Conservation (phyloP, 2,113 vertebrate genomes). For the Prionailurus viverrinus region DNA sequence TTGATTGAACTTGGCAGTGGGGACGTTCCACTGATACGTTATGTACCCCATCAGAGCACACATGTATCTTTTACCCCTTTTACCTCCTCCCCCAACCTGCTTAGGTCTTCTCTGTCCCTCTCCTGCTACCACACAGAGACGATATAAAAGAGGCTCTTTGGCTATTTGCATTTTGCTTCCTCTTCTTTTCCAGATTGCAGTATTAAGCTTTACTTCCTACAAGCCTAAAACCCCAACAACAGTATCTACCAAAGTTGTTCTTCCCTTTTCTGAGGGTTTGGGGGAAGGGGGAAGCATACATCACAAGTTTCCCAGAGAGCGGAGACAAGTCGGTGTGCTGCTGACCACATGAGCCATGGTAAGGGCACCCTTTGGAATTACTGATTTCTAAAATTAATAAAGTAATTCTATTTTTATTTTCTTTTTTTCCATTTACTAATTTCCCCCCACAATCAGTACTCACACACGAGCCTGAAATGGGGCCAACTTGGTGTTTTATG, state of each 20-base stretch:
- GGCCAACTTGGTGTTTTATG: conserved; percentile 67
- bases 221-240: conserved; percentile 17
- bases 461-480: conserved; percentile 68
- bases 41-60: conserved; percentile 50
- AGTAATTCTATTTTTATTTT: conserved; percentile 85
- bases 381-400: conserved; percentile 86
- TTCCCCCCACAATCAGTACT: conserved; percentile 69
- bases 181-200: conserved; percentile 73
- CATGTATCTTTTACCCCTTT: conserved; percentile 38
- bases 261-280: conserved; percentile 10
- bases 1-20: conserved; percentile 58
- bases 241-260: not conserved
- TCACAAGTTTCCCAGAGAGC: conserved; percentile 49
- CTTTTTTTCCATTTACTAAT: conserved; percentile 80
- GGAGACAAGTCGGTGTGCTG: not conserved
- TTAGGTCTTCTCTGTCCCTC: conserved; percentile 52
- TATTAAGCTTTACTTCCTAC: conserved; percentile 54
- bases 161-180: conserved; percentile 81
- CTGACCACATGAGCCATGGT: not conserved
- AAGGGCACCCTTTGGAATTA: conserved; percentile 68
- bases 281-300: not conserved
- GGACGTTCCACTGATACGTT: conserved; percentile 6
- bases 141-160: conserved; percentile 79
- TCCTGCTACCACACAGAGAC: conserved; percentile 73
- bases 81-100: not conserved